These are phyloP conservation scores for Phocoena phocoena DNA, from an alignment of 2,113 vertebrate species.

Conservation along the genomic window DNA sequence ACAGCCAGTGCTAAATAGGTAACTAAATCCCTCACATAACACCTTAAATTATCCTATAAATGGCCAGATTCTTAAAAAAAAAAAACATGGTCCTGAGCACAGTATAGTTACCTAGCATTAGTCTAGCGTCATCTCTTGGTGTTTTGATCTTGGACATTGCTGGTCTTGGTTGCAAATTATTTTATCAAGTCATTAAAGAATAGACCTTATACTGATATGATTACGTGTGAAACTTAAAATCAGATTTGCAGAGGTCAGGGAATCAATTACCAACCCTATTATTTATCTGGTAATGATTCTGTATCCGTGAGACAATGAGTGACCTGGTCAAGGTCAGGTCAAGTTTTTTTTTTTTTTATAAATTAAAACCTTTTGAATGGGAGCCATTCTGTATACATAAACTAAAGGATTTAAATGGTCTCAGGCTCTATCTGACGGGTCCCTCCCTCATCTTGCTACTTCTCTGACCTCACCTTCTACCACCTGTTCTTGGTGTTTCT, in stretches of 20 bases:
- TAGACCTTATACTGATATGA: neutral
- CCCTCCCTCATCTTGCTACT: neutral
- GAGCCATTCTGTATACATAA: neutral
- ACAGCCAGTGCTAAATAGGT: neutral
- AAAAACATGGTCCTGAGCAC: neutral
- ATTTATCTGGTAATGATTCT: neutral
- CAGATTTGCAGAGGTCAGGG: neutral
- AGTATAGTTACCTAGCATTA: neutral
- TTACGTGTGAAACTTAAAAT: neutral
- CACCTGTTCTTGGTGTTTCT: neutral
- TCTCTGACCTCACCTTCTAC: neutral
- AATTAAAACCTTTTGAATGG: neutral
- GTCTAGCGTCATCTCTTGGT: neutral
- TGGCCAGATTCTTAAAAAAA: neutral
- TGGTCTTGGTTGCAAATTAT: constrained; percentile 4
- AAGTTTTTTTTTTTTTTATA: neutral
- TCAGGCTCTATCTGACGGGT: neutral
- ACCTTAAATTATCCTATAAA: neutral
- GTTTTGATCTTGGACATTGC: neutral
- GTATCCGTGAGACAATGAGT: neutral
- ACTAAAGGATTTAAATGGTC: neutral
- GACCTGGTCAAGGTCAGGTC: neutral
- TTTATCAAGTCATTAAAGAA: neutral
- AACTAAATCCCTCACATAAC: neutral
- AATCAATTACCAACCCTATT: neutral